A percentile compares a stretch with the other conserved stretches of the same genome.
phyloP scores from a whole-genome alignment of 2,888 invertebrate genomes.

The Callosobruchus maculatus region DNA sequence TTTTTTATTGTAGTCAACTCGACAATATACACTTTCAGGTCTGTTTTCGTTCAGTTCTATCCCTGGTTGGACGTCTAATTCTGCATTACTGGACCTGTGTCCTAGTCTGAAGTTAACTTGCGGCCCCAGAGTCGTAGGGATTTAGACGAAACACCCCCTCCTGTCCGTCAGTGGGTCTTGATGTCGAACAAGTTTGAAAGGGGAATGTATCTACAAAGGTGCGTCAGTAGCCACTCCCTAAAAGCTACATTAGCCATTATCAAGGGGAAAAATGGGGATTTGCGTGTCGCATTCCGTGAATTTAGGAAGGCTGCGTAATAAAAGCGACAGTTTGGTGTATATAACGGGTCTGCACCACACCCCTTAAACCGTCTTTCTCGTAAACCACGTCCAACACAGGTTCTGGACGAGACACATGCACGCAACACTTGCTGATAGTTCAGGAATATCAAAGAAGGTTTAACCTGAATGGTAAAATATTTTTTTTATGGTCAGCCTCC shows the following conservation, averaged over 20 bases:
- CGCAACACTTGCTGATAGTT: not conserved
- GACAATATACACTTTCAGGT: no score
- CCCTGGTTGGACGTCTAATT: no score
- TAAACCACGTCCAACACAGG: not conserved
- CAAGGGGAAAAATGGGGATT: not conserved
- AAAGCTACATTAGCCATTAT: not conserved
- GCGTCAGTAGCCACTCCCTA: not conserved
- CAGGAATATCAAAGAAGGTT: not conserved
- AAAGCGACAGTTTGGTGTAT: not conserved
- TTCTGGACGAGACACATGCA: not conserved
- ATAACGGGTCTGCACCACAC: not conserved
- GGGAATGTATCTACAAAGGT: not conserved
- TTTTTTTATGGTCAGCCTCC: no score
- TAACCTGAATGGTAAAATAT: no score
- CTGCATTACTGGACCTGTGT: no score
- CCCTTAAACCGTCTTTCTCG: not conserved
- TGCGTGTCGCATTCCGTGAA: not conserved
- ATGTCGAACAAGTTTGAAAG: not conserved
- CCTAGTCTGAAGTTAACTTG: no score
- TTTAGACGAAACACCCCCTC: no score
- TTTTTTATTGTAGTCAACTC: no score
- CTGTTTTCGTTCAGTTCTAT: no score
- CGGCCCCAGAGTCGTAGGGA: no score
- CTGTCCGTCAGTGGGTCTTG: no score
- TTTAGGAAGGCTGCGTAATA: not conserved